Conservation (phyloP, 2,113 vertebrate genomes). For the Albula glossodonta region DNA sequence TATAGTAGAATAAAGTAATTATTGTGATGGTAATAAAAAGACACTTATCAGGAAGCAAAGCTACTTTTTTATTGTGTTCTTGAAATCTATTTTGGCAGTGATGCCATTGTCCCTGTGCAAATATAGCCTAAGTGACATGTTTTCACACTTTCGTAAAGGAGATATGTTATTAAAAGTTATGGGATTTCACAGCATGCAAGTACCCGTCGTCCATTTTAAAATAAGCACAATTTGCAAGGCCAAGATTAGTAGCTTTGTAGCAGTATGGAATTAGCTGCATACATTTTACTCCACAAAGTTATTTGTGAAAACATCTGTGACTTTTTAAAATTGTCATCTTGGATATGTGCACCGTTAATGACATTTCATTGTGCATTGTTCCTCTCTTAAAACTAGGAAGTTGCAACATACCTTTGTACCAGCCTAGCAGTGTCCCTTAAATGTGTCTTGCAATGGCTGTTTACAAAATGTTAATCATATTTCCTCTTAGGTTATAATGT, state of each 20-base stretch:
- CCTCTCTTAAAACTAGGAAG: conserved; percentile 17
- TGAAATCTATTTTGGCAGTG: background rate
- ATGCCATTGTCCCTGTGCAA: background rate
- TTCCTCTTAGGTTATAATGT: background rate
- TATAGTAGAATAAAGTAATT: background rate
- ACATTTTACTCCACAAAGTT: background rate
- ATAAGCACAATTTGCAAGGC: background rate
- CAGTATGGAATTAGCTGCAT: background rate
- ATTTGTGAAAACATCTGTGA: background rate
- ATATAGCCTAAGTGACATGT: background rate
- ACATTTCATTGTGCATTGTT: conserved; percentile 15
- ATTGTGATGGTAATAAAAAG: background rate
- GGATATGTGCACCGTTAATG: background rate
- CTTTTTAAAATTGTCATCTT: background rate
- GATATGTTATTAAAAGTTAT: background rate
- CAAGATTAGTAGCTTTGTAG: background rate
- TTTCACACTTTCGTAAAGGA: background rate
- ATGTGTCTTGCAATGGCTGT: background rate
- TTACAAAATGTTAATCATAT: background rate
- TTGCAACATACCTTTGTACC: background rate
- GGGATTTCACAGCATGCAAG: background rate
- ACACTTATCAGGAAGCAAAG: background rate
- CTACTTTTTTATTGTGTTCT: background rate
- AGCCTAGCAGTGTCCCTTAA: background rate
- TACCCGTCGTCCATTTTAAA: background rate